These are phyloP conservation scores for Prunella strophiata DNA, from an alignment of 2,797 vertebrate species.

Conservation along the genomic window DNA sequence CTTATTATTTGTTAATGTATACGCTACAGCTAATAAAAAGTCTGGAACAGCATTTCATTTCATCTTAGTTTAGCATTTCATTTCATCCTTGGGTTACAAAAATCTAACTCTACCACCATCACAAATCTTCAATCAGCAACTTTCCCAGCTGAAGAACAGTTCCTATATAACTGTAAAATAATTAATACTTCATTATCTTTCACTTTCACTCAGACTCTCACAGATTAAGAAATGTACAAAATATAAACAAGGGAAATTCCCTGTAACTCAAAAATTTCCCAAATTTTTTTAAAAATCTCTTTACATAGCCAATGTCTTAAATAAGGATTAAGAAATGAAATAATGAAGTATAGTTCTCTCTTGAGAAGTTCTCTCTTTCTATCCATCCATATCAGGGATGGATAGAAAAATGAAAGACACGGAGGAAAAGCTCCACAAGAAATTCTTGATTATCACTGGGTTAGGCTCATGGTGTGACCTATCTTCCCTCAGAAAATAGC, in stretches of 20 bases:
- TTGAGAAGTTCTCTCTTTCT: too few species aligned
- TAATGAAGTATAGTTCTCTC: background rate
- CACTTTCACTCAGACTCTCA: background rate
- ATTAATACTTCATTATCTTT: background rate
- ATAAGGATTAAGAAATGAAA: background rate
- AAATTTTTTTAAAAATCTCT: background rate
- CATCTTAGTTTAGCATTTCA: background rate
- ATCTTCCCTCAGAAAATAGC: background rate
- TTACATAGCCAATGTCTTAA: background rate
- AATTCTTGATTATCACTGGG: background rate
- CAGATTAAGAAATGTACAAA: background rate
- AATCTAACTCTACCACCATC: background rate
- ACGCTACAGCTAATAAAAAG: background rate
- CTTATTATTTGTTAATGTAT: background rate
- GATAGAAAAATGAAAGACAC: background rate
- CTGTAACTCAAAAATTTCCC: background rate
- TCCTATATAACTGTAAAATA: background rate
- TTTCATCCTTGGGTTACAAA: background rate
- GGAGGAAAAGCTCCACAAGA: background rate
- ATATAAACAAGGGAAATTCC: background rate
- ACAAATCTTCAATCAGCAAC: background rate
- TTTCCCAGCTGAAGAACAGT: background rate
- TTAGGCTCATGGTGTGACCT: background rate
- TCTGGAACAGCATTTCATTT: background rate
- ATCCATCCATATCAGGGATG: rapidly evolving